phyloP scores from a whole-genome alignment of 2,888 invertebrate genomes.

The Aphidius colemani region DNA sequence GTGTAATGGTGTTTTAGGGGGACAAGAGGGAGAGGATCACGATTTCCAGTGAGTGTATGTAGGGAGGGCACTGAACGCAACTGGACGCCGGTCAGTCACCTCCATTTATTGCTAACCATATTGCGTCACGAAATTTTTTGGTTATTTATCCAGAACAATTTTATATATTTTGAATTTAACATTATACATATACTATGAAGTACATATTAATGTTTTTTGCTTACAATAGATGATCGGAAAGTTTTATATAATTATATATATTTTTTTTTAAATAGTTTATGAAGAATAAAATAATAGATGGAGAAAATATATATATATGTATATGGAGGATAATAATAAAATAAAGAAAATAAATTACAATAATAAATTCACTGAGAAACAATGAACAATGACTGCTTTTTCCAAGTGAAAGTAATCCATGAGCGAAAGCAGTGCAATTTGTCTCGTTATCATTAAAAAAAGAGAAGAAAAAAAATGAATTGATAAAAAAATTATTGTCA shows the following conservation, averaged over 20 bases:
- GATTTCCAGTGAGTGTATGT: slow-evolving; percentile 24
- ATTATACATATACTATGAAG: too few relatives aligned
- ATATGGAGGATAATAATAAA: too few relatives aligned
- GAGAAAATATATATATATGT: too few relatives aligned
- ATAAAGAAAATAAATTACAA: slow-evolving; percentile 5
- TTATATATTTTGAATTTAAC: too few relatives aligned
- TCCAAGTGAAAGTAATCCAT: slow-evolving; percentile 41
- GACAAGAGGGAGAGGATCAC: slow-evolving; percentile 20
- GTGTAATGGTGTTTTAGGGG: slow-evolving; percentile 27
- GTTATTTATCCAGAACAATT: slow-evolving; percentile 19
- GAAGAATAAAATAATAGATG: too few relatives aligned
- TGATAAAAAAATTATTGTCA: slow-evolving; percentile 4
- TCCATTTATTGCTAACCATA: slow-evolving; percentile 48
- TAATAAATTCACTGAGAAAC: slow-evolving; percentile 36
- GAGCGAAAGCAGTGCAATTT: slow-evolving; percentile 24
- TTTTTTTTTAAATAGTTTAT: too few relatives aligned
- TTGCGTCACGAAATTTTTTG: slow-evolving; percentile 55
- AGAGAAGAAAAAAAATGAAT: too few relatives aligned
- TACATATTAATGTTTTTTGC: too few relatives aligned
- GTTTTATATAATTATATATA: too few relatives aligned
- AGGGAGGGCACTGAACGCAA: slow-evolving; percentile 59
- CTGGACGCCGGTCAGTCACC: slow-evolving; percentile 60
- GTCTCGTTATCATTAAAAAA: slow-evolving; percentile 10
- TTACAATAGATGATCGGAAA: too few relatives aligned
- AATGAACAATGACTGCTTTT: slow-evolving; percentile 42